phyloP scores from a whole-genome alignment of 2,888 invertebrate species.

The Hypercompe scribonia region DNA sequence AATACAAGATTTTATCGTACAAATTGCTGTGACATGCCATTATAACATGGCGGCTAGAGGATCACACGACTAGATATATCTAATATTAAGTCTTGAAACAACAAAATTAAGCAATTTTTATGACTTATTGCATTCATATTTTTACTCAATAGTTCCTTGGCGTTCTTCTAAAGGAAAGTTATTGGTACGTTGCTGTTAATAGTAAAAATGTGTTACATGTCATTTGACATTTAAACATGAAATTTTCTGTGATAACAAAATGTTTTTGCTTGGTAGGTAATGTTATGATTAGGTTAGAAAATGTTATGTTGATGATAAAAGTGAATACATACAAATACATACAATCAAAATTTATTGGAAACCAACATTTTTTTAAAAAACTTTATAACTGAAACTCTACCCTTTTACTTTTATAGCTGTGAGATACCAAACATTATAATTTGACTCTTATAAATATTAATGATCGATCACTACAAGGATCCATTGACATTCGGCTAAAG shows the following conservation, averaged over 20 bases:
- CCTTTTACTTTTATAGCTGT: neutral
- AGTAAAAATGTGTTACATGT: neutral
- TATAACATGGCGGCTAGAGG: constrained; percentile 37
- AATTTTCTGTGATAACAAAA: neutral
- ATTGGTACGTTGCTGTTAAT: neutral
- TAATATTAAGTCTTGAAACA: constrained; percentile 1
- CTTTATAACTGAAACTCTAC: neutral
- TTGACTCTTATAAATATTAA: neutral
- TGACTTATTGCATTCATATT: constrained; percentile 1
- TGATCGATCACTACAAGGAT: neutral
- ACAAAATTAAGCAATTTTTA: neutral
- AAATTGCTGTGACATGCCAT: constrained; percentile 40
- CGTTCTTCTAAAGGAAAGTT: neutral
- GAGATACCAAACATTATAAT: neutral
- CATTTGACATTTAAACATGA: neutral
- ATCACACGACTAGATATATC: constrained; percentile 50
- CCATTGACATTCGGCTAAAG: neutral
- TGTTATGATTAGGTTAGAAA: neutral
- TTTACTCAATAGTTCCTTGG: neutral
- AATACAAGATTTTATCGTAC: constrained; percentile 45
- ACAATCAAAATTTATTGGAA: too few species aligned
- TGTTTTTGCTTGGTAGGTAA: neutral
- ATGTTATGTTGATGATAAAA: neutral
- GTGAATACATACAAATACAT: neutral
- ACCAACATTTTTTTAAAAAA: neutral